Conservation (phyloP, 2,113 vertebrate species). For the Merops nubicus region DNA sequence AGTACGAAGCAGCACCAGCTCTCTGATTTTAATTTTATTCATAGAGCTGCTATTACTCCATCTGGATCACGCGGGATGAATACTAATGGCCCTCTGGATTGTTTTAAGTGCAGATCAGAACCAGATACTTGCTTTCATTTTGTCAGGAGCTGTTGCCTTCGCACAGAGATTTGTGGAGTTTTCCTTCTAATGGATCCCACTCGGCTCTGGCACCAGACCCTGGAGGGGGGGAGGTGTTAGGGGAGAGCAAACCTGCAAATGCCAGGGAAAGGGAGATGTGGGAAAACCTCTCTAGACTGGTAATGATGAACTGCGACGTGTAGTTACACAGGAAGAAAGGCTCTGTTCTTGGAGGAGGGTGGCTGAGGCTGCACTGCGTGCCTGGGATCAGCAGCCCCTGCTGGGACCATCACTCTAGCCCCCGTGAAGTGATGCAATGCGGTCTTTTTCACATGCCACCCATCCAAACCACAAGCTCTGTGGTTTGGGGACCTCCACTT, state of each 20-base stretch:
- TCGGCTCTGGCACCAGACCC: not conserved
- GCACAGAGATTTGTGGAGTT: constrained; percentile 60
- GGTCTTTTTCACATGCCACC: not conserved
- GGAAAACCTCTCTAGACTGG: not conserved
- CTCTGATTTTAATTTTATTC: constrained; percentile 76
- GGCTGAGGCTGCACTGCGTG: no score
- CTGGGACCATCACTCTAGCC: not conserved
- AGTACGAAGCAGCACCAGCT: not conserved
- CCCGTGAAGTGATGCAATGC: rapidly evolving
- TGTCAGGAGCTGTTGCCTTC: constrained; percentile 74
- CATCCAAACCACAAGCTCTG: not conserved
- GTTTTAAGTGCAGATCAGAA: constrained; percentile 81
- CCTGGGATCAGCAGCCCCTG: not conserved
- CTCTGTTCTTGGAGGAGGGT: not conserved
- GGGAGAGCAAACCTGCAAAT: not conserved
- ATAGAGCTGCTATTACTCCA: constrained; percentile 52
- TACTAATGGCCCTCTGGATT: constrained; percentile 77
- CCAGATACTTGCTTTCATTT: constrained; percentile 76
- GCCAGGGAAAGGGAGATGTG: not conserved
- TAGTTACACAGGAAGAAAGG: not conserved
- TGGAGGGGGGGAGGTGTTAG: not conserved
- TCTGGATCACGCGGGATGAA: constrained; percentile 55
- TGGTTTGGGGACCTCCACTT: not conserved
- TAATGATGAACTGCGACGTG: not conserved
- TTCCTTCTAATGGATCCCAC: constrained; percentile 56